phyloP scores from a whole-genome alignment of 2,113 vertebrate genomes.

The Ariopsis seemanni region DNA sequence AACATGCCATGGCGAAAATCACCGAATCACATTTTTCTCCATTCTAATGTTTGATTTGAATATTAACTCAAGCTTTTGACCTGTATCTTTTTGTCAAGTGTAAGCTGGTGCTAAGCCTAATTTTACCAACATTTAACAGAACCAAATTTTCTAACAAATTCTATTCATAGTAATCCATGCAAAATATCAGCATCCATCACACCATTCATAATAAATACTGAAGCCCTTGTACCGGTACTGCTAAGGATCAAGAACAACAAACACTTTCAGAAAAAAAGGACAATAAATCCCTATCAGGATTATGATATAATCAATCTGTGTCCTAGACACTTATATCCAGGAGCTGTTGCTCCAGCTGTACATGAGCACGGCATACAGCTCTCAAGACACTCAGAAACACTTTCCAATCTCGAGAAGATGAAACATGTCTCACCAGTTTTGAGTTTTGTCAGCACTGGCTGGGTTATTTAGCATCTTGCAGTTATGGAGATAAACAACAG shows the following conservation, averaged over 20 bases:
- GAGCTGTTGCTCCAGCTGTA: background rate
- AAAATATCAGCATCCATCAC: background rate
- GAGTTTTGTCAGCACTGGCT: background rate
- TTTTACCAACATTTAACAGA: background rate
- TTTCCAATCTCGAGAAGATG: background rate
- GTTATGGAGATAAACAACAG: background rate
- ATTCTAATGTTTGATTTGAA: background rate
- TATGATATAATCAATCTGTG: background rate
- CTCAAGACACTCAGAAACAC: background rate
- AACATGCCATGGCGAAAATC: background rate
- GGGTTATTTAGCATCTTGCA: background rate
- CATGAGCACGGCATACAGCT: background rate
- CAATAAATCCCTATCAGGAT: background rate
- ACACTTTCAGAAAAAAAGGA: background rate
- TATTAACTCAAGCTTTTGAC: background rate
- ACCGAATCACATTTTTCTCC: no score
- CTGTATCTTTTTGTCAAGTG: background rate
- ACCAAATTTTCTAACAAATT: background rate
- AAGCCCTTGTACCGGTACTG: background rate
- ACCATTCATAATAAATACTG: background rate
- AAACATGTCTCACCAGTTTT: background rate
- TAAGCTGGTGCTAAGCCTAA: background rate
- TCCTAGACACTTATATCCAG: background rate
- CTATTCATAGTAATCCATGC: background rate
- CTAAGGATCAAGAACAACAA: background rate